Percentiles rank a stretch among this genome's conserved stretches.
Evolutionary conservation across 2,113 vertebrate species (phyloP).

Genomic region (Plestiodon gilberti): DNA sequence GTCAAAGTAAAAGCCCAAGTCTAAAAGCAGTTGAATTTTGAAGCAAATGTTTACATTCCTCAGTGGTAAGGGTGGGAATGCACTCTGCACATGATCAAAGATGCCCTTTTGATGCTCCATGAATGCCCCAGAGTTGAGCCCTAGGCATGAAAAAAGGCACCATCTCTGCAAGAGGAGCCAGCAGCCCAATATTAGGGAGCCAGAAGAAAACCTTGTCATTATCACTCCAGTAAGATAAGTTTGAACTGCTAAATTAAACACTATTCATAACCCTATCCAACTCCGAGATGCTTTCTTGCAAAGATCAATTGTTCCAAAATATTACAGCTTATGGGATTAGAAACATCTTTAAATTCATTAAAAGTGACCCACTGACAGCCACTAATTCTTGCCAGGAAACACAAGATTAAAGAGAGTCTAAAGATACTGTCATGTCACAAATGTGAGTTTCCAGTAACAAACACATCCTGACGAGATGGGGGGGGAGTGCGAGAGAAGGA

Average conservation of each 20-base stretch:
- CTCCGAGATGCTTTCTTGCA: background rate
- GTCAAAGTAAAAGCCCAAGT: background rate
- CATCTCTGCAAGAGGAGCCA: background rate
- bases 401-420: background rate
- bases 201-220: background rate
- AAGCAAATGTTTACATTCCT: background rate
- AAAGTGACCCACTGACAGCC: background rate
- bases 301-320: background rate
- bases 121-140: too few species aligned
- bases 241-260: background rate
- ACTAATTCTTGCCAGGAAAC: background rate
- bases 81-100: background rate
- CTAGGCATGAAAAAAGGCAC: background rate
- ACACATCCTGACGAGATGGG: background rate
- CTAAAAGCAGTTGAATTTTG: background rate
- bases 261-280: background rate
- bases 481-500: background rate
- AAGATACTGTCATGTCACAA: slow-evolving; percentile 6
- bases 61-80: background rate
- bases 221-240: background rate
- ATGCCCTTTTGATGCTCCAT: background rate
- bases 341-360: background rate
- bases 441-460: slow-evolving; percentile 1
- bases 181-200: background rate
- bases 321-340: background rate